Evolutionary conservation across 2,797 vertebrate species (phyloP).

Genomic region (Gobio occitaniae): DNA sequence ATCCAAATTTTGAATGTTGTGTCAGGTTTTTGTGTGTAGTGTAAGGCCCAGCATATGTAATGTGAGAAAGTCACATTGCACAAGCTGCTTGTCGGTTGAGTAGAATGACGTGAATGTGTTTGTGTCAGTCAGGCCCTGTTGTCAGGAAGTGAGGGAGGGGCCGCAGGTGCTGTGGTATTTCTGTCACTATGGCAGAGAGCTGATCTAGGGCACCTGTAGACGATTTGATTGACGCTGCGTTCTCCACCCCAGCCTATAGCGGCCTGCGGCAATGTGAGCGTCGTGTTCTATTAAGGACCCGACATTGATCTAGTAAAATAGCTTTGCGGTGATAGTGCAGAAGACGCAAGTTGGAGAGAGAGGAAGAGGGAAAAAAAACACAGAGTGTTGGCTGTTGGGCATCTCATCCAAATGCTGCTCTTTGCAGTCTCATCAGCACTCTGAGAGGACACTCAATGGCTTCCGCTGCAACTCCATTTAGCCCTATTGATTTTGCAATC

Average conservation of each 20-base stretch:
- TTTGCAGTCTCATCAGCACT: constrained; percentile 73
- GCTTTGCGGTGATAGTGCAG: constrained; percentile 42
- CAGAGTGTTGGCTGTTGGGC: constrained; percentile 60
- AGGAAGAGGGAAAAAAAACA: neutral
- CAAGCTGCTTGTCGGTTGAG: neutral
- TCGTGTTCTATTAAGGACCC: constrained; percentile 35
- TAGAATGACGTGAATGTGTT: constrained; percentile 4
- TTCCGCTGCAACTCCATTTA: constrained; percentile 80
- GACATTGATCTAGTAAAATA: constrained; percentile 52
- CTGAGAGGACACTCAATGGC: constrained; percentile 77
- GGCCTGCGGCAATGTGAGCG: constrained; percentile 2
- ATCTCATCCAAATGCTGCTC: constrained; percentile 67
- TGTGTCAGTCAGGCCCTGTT: constrained; percentile 1
- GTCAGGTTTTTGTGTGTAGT: neutral
- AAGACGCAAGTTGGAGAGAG: constrained; percentile 16
- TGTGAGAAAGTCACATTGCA: neutral
- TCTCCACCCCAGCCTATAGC: neutral
- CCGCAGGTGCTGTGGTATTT: constrained; percentile 29
- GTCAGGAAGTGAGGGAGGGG: neutral
- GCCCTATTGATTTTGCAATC: constrained; percentile 82
- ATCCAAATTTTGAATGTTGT: too few relatives aligned
- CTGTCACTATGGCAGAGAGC: neutral
- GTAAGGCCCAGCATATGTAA: neutral
- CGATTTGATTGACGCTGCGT: constrained; percentile 35
- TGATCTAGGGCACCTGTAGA: constrained; percentile 30